Base-by-base conservation (phyloP, 2,797 vertebrate species). In the Eupleurogrammus muticus region DNA sequence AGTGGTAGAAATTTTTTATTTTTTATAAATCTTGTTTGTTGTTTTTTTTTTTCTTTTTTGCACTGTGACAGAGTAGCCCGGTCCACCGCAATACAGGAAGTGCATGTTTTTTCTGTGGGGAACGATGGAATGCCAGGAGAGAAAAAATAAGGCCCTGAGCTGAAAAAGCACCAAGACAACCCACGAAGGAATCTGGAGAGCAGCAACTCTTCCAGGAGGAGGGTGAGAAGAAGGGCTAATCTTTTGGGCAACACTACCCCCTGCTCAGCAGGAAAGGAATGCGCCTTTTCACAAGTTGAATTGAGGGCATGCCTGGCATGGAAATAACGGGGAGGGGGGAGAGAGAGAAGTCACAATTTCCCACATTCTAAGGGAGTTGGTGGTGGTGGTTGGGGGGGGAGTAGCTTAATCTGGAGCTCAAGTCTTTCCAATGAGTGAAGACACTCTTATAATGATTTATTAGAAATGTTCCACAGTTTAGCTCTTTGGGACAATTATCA, bases 201-300 rank as follows among this genome's bases (percentile, higher is more conserved):
- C 28, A 28, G 28, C 28, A 28, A 62, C 70, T 76, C 72, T 78
- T 83, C 70, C 75, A 77, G 63, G 63, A 67, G 67, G 66, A 63
- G 71, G 61, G 71, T 66, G 67, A 68, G 71, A 82, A 82, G 73
- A 62, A 62, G 54, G 70, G 56, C 83, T 81, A 82, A 85, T 85
- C 83, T 81, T 80, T 67, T 20, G 63, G 80, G 69, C 65, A 85
- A 74, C 76, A 54, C 66, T 47, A 83, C 71, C 77, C 85, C 73
- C 66, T 56, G 49, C 82, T 85, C 70, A 75, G 77, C 75, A 83
- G 70, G 82, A 82, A 75, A 85, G 84, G 84, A 91, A 91, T 88
- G 85, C 50, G 34, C 56, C 73, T 70, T 84, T 79, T 84, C 81
- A 85, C 58, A 71, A 63, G 68, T 57, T 88, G 81, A 87, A 82